Evolutionary conservation across 1,140 invertebrate genomes (phyloP).

Genomic region (Zaprionus vittiger): DNA sequence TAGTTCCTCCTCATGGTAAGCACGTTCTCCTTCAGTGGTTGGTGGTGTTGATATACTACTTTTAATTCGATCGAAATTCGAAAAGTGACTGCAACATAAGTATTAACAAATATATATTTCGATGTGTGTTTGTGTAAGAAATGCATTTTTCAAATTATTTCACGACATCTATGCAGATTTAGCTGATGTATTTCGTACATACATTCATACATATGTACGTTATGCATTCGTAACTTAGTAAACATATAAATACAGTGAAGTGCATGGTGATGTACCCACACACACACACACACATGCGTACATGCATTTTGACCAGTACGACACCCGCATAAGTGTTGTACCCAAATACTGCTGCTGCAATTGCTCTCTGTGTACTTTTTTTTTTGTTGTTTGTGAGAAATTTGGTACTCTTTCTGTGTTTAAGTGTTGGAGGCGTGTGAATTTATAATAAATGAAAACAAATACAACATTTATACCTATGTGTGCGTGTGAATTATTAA

Average conservation of each 20-base stretch:
- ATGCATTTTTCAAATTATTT: constrained; percentile 4
- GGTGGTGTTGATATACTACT: constrained; percentile 39
- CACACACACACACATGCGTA: constrained; percentile 25
- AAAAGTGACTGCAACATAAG: constrained; percentile 42
- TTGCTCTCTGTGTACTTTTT: constrained; percentile 15
- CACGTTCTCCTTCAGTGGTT: constrained; percentile 69
- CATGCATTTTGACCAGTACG: constrained; percentile 16
- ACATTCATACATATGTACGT: constrained; percentile 10
- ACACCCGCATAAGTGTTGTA: constrained; percentile 9
- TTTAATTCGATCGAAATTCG: constrained; percentile 22
- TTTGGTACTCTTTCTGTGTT: constrained; percentile 41
- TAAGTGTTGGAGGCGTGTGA: constrained; percentile 60
- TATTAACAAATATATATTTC: constrained; percentile 16
- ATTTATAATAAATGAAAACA: constrained; percentile 50
- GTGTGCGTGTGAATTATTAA: constrained; percentile 23
- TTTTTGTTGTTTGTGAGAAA: constrained; percentile 58
- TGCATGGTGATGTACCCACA: constrained; percentile 6
- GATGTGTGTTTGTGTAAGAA: constrained; percentile 16
- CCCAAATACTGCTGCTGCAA: constrained; percentile 21
- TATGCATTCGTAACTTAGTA: constrained; percentile 11
- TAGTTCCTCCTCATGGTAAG: constrained; percentile 76
- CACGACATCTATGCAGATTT: background rate
- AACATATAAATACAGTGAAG: constrained; percentile 4
- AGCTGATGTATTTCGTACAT: constrained; percentile 3
- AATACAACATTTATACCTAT: constrained; percentile 22